Evolutionary conservation across 92 coral and sea anemone genomes (phyloP).

Genomic region (Parazoanthus swiftii): DNA sequence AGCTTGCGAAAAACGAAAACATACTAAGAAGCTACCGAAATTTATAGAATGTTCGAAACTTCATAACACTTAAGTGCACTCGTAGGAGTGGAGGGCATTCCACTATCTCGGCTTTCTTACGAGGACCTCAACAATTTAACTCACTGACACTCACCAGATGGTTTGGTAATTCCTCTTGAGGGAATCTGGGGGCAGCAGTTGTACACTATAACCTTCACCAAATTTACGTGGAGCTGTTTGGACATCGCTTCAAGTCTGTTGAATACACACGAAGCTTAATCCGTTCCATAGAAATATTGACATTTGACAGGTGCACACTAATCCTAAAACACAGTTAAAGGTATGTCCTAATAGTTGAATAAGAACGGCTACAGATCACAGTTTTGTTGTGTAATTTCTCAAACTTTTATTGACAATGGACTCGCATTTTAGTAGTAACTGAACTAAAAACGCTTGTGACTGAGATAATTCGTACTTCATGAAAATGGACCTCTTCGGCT

Average conservation of each 20-base stretch:
- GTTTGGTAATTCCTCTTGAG: slow-evolving; percentile 51
- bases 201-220: slow-evolving; percentile 91
- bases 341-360: no score
- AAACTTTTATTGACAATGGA: neutral
- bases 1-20: neutral
- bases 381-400: neutral
- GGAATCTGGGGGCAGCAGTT: slow-evolving; percentile 92
- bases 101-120: neutral
- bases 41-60: neutral
- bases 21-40: neutral
- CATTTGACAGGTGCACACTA: neutral
- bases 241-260: slow-evolving; percentile 83
- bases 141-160: slow-evolving; percentile 42
- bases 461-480: no score
- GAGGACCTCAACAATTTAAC: neutral
- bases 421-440: neutral
- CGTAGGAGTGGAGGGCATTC: neutral
- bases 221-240: slow-evolving; percentile 77
- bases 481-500: neutral
- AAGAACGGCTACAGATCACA: neutral
- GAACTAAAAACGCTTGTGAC: neutral
- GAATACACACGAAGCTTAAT: neutral
- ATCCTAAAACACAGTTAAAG: neutral
- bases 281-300: neutral
- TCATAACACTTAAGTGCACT: neutral